Percentiles rank a stretch among this genome's conserved stretches.
These are phyloP conservation scores for Mesocricetus auratus DNA, from an alignment of 2,113 vertebrate species.

Conservation along the genomic window DNA sequence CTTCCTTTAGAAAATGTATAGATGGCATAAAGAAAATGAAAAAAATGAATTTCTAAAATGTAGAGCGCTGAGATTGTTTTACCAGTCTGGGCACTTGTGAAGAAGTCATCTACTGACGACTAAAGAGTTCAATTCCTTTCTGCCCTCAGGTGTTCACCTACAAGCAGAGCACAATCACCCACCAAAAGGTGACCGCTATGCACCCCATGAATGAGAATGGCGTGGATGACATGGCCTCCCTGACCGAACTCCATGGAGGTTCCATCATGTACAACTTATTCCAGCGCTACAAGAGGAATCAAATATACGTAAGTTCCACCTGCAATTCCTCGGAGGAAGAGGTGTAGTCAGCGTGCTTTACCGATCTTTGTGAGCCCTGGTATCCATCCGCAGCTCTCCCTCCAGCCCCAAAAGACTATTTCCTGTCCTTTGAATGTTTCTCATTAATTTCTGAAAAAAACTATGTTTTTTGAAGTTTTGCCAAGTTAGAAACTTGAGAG, in stretches of 20 bases:
- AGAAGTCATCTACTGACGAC: not conserved
- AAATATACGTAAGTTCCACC: conserved; percentile 94
- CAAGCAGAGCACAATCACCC: conserved; percentile 95
- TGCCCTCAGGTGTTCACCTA: conserved; percentile 95
- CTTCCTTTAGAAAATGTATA: not conserved
- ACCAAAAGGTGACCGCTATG: conserved; percentile 95
- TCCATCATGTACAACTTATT: conserved; percentile 97
- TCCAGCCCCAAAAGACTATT: not conserved
- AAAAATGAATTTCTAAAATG: not conserved
- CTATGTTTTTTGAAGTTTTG: not conserved
- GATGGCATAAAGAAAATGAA: not conserved
- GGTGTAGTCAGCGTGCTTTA: not conserved
- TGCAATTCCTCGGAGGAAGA: not conserved
- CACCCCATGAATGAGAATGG: conserved; percentile 88
- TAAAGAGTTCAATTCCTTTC: not conserved
- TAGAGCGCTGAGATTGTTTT: not conserved
- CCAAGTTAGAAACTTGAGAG: not conserved
- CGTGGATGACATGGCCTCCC: conserved; percentile 95
- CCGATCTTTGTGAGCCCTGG: not conserved
- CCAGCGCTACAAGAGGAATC: conserved; percentile 93
- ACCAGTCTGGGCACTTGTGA: fast-evolving
- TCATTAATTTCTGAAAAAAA: not conserved
- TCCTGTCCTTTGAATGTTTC: not conserved
- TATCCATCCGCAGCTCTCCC: not conserved
- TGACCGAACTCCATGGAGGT: conserved; percentile 96